These are phyloP conservation scores for Brachionus asplanchnoidis DNA, from an alignment of 1,140 invertebrate genomes.

Conservation along the genomic window DNA sequence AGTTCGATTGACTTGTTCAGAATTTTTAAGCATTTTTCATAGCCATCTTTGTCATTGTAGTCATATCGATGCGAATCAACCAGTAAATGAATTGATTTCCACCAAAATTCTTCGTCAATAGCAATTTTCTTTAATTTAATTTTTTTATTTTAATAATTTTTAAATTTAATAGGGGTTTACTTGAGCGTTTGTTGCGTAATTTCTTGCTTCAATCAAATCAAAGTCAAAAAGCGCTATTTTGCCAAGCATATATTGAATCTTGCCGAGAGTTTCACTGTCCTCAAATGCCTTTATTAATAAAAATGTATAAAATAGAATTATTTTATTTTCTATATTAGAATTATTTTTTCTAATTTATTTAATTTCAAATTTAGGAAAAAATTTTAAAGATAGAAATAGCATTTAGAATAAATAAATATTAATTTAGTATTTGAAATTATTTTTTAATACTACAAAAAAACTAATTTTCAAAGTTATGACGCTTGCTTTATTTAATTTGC, in stretches of 20 bases:
- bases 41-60: constrained; percentile 27
- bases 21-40: constrained; percentile 12
- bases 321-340: neutral
- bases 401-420: no score
- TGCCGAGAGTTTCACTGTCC: neutral
- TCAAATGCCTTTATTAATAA: constrained; percentile 11
- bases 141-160: neutral
- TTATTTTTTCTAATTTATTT: neutral
- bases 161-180: neutral
- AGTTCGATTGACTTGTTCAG: constrained; percentile 27
- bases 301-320: neutral
- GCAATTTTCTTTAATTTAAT: neutral
- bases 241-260: constrained; percentile 21
- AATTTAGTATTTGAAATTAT: no score
- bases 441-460: no score
- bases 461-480: no score
- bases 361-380: no score
- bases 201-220: constrained; percentile 21
- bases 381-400: no score
- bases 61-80: constrained; percentile 22
- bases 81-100: constrained; percentile 25
- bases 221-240: constrained; percentile 35
- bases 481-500: no score
- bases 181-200: constrained; percentile 8
- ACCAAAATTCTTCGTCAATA: constrained; percentile 34